Percentiles rank a stretch among this genome's conserved stretches.
phyloP scores from a whole-genome alignment of 2,113 vertebrate species.

The Pristiophorus japonicus region DNA sequence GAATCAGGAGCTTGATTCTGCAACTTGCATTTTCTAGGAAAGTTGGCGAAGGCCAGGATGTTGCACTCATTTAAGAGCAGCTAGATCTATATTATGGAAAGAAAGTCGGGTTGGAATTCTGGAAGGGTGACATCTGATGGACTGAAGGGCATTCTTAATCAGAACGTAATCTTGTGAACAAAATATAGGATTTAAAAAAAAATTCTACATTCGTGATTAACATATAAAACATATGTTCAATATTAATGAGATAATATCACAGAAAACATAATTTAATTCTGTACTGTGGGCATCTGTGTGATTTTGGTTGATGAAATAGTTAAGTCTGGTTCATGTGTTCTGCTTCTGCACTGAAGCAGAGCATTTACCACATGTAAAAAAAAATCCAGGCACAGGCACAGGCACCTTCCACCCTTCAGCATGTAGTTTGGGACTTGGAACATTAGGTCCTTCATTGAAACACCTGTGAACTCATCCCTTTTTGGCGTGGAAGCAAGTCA shows the following conservation, averaged over 20 bases:
- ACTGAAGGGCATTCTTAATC: neutral
- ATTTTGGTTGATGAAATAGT: neutral
- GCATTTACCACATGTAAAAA: no score
- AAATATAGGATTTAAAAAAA: neutral
- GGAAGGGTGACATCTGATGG: neutral
- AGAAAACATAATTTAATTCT: neutral
- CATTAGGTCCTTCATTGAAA: no score
- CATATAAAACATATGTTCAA: neutral
- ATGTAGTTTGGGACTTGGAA: no score
- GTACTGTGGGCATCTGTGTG: no score
- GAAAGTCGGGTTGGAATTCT: neutral
- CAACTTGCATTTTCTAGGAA: neutral
- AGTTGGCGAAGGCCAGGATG: no score
- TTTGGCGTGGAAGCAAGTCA: no score
- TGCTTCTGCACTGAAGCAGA: neutral
- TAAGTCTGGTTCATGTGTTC: neutral
- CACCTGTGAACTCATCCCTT: no score
- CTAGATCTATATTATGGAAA: neutral
- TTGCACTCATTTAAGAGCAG: neutral
- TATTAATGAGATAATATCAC: no score
- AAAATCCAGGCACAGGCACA: no score
- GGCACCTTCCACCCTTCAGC: no score
- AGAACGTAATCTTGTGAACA: neutral
- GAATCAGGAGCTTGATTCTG: neutral
- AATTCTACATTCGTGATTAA: neutral